A percentile compares a stretch with the other conserved stretches of the same genome.
Conservation (phyloP, 2,888 invertebrate genomes). For the Ormia ochracea region DNA sequence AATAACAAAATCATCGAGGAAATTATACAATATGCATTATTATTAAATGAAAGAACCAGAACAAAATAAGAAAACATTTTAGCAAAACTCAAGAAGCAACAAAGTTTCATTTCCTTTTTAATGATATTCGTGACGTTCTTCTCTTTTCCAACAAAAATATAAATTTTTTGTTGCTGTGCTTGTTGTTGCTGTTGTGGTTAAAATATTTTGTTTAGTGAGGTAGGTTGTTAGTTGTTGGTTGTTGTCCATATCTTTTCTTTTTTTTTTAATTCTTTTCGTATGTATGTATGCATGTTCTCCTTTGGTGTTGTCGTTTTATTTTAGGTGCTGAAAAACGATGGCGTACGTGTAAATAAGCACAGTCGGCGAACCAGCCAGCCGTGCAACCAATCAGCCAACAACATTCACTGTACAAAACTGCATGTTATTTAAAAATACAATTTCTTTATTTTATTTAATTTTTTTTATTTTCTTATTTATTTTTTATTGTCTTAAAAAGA, state of each 20-base stretch:
- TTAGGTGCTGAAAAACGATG: constrained; percentile 10
- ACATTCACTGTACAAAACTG: constrained; percentile 32
- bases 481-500: constrained; percentile 18
- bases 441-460: constrained; percentile 12
- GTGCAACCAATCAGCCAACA: constrained; percentile 25
- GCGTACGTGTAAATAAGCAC: constrained; percentile 42
- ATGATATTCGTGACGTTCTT: constrained; percentile 59
- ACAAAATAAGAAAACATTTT: constrained; percentile 27
- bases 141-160: constrained; percentile 8
- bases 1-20: neutral
- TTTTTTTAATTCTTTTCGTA: neutral
- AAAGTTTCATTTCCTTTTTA: constrained; percentile 56
- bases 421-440: constrained; percentile 49
- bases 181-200: constrained; percentile 42
- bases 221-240: constrained; percentile 40
- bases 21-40: constrained; percentile 45
- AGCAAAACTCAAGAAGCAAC: constrained; percentile 29
- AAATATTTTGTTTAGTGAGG: constrained; percentile 61
- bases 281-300: constrained; percentile 11
- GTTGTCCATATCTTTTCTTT: neutral
- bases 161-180: constrained; percentile 4
- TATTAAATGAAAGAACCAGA: constrained; percentile 26
- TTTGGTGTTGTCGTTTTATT: constrained; percentile 21
- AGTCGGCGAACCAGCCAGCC: constrained; percentile 13
- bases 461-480: too few relatives aligned